Evolutionary conservation across 2,797 vertebrate species (phyloP).

Genomic region (Sebastes paucispinis): DNA sequence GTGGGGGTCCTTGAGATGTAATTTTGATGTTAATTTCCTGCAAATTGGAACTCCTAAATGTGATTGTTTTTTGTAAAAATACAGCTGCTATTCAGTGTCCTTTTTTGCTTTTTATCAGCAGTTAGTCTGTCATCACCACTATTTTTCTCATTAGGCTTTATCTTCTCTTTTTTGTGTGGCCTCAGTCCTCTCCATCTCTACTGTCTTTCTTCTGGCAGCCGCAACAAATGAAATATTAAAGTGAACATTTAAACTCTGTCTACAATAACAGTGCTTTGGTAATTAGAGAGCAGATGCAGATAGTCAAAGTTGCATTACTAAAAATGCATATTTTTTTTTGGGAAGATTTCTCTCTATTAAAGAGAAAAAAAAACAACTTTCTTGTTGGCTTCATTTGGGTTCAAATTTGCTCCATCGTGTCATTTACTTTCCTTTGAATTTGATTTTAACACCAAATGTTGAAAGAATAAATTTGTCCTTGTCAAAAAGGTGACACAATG

Average conservation of each 20-base stretch:
- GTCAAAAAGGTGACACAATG: neutral
- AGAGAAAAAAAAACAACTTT: neutral
- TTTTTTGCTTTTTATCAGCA: conserved; percentile 31
- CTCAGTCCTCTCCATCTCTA: conserved; percentile 5
- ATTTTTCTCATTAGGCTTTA: conserved; percentile 6
- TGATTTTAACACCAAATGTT: neutral
- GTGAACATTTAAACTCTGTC: conserved; percentile 23
- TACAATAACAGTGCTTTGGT: neutral
- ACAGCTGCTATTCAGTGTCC: neutral
- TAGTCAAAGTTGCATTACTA: neutral
- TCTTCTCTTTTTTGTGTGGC: conserved; percentile 8
- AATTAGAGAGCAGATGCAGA: conserved; percentile 1
- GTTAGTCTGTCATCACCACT: neutral
- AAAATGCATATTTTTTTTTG: neutral
- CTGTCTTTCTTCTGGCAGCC: conserved; percentile 7
- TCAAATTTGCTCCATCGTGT: neutral
- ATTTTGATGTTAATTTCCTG: conserved; percentile 56
- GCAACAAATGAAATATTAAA: conserved; percentile 43
- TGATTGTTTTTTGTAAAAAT: conserved; percentile 36
- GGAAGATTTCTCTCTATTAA: neutral
- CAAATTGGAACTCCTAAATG: conserved; percentile 12
- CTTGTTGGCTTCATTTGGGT: neutral
- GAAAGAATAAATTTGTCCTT: neutral
- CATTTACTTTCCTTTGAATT: neutral
- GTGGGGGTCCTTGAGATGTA: conserved; percentile 37